phyloP scores from a whole-genome alignment of 2,888 invertebrate genomes.

The Noctua janthina region DNA sequence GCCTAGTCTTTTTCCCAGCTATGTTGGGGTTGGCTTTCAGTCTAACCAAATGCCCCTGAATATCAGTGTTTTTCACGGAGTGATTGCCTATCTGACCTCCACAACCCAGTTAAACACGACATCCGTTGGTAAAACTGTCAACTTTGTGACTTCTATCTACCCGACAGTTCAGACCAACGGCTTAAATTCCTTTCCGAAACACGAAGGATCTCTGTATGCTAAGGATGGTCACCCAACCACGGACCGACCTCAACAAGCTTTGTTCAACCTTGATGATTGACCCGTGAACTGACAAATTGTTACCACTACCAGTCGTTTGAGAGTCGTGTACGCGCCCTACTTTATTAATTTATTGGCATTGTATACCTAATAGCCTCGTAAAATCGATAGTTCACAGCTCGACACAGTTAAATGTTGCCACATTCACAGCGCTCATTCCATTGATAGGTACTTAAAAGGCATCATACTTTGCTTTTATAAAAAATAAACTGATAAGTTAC shows the following conservation, averaged over 20 bases:
- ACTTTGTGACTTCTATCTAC: not conserved
- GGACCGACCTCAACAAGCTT: not conserved
- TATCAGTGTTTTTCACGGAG: not conserved
- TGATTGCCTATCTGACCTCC: not conserved
- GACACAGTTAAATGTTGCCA: not conserved
- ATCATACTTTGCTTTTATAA: not conserved
- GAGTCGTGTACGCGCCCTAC: not conserved
- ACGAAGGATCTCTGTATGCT: not conserved
- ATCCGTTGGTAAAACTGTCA: not conserved
- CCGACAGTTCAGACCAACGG: not conserved
- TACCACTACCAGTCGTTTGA: not conserved
- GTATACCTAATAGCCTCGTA: not conserved
- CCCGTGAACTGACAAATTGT: not conserved
- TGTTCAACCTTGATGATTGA: not conserved
- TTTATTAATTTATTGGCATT: conserved; percentile 2
- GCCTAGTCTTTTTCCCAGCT: not conserved
- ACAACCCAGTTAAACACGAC: not conserved
- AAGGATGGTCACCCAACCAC: not conserved
- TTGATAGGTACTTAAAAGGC: not conserved
- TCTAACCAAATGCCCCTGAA: not conserved
- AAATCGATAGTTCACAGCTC: not conserved
- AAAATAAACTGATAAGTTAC: not conserved
- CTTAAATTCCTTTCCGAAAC: not conserved
- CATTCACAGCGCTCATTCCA: not conserved
- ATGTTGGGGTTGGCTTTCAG: not conserved